Percentiles rank a stretch among this genome's conserved stretches.
phyloP scores from a whole-genome alignment of 2,888 invertebrate species.

The Drosophila niveifrons region DNA sequence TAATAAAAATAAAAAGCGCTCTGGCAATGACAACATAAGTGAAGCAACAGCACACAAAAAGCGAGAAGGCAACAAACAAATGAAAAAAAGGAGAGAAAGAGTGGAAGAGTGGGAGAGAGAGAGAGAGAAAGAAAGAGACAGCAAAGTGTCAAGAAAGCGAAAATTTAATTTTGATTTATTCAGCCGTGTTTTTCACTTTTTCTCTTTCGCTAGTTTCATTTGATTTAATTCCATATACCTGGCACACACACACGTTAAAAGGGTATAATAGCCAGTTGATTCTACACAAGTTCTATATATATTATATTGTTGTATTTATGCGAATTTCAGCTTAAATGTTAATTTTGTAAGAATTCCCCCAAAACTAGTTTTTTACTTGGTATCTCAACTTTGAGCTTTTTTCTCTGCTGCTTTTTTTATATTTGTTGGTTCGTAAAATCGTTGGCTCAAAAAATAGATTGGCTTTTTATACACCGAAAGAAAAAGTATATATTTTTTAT shows the following conservation, averaged over 20 bases:
- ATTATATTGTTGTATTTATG: no score
- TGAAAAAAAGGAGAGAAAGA: not conserved
- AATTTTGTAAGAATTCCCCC: no score
- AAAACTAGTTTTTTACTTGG: no score
- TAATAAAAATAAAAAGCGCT: constrained; percentile 36
- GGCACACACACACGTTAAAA: not conserved
- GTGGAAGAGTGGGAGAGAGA: not conserved
- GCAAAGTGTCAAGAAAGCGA: constrained; percentile 77
- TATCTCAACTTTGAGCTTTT: no score
- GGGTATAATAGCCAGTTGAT: not conserved
- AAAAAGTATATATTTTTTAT: no score
- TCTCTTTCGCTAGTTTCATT: not conserved
- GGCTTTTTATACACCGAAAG: no score
- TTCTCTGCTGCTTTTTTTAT: no score
- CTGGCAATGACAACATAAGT: constrained; percentile 5
- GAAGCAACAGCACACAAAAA: constrained; percentile 7
- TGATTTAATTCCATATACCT: not conserved
- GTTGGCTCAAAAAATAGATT: no score
- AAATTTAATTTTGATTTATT: constrained; percentile 80
- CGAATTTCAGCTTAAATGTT: no score
- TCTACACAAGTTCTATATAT: no score
- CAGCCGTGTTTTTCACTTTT: constrained; percentile 2
- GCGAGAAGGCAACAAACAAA: not conserved
- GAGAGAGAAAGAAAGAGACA: not conserved
- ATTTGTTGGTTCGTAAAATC: no score